These are phyloP conservation scores for Enteromius mattozi DNA, from an alignment of 2,797 vertebrate genomes.

Conservation along the genomic window DNA sequence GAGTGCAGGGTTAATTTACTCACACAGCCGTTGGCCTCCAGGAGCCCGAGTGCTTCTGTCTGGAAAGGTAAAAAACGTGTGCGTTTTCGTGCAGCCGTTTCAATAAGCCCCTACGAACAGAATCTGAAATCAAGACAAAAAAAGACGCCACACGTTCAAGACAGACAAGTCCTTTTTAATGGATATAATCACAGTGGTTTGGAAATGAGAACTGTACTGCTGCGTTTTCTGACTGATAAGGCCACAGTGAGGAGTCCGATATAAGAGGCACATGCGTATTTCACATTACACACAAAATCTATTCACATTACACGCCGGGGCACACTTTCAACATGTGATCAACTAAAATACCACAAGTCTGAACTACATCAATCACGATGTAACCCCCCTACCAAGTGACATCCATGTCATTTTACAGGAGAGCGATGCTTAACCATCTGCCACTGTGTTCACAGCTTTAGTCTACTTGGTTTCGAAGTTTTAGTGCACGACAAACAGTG, in stretches of 20 bases:
- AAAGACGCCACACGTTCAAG: slow-evolving; percentile 33
- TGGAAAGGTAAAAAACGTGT: slow-evolving; percentile 33
- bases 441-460: slow-evolving; percentile 35
- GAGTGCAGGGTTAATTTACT: slow-evolving; percentile 59
- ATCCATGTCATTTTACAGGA: slow-evolving; percentile 40
- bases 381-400: slow-evolving; percentile 37
- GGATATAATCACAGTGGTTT: slow-evolving; percentile 41
- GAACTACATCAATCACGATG: slow-evolving; percentile 42
- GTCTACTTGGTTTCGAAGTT: slow-evolving; percentile 44
- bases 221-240: slow-evolving; percentile 39
- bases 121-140: slow-evolving; percentile 18
- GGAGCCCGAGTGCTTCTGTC: slow-evolving; percentile 32
- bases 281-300: slow-evolving; percentile 17
- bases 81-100: slow-evolving; percentile 2
- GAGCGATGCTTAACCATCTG: slow-evolving; percentile 32
- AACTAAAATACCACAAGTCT: slow-evolving; percentile 41
- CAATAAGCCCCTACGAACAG: background rate
- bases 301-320: slow-evolving; percentile 25
- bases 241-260: slow-evolving; percentile 27
- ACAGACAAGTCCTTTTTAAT: slow-evolving; percentile 27
- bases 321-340: slow-evolving; percentile 45
- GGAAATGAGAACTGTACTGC: slow-evolving; percentile 38
- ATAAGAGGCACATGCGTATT: slow-evolving; percentile 22
- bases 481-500: slow-evolving; percentile 39
- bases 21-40: slow-evolving; percentile 41